Conservation (phyloP, 2,113 vertebrate species). For the Carettochelys insculpta region DNA sequence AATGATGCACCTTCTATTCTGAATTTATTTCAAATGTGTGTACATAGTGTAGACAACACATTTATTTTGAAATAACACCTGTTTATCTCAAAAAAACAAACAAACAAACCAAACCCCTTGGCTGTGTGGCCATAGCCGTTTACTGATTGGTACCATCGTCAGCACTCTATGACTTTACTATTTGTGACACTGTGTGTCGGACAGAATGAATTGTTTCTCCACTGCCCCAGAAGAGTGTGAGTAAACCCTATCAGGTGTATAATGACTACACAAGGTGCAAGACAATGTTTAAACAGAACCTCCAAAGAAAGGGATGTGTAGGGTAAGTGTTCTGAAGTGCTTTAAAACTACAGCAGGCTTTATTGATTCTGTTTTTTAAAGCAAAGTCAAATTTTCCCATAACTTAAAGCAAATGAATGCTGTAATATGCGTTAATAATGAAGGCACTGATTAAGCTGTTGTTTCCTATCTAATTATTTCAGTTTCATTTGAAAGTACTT, state of each 20-base stretch:
- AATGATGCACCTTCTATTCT: no score
- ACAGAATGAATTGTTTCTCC: neutral
- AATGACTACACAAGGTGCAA: no score
- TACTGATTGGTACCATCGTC: neutral
- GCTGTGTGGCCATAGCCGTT: no score
- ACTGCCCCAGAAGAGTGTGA: no score
- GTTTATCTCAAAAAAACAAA: no score
- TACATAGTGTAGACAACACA: no score
- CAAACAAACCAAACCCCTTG: no score
- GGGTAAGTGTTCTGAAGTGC: neutral
- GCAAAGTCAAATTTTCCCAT: neutral
- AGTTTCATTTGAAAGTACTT: constrained; percentile 10
- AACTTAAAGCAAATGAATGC: constrained; percentile 10
- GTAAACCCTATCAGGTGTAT: no score
- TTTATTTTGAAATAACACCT: no score
- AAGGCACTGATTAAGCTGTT: neutral
- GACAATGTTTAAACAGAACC: neutral
- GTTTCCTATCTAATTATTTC: constrained; percentile 25
- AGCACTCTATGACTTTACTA: neutral
- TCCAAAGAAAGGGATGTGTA: neutral
- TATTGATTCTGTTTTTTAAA: neutral
- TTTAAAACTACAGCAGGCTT: neutral
- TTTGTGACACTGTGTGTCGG: neutral
- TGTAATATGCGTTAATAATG: neutral
- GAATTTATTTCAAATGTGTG: no score